Conservation (phyloP, 2,888 invertebrate genomes). For the Psylliodes chrysocephalus region DNA sequence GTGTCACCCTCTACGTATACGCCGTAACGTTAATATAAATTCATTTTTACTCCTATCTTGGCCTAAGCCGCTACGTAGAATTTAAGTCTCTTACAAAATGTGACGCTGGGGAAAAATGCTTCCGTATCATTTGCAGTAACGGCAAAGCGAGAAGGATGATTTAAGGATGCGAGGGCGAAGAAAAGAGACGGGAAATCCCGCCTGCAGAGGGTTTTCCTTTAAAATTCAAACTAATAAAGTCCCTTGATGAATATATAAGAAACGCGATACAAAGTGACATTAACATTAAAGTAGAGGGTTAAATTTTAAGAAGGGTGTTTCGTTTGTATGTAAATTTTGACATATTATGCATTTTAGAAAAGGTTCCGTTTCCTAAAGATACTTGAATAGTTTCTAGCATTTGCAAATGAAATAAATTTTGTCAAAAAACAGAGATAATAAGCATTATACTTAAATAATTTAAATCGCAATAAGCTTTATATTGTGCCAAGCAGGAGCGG, state of each 20-base stretch:
- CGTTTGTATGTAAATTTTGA: constrained; percentile 57
- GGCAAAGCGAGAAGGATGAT: constrained; percentile 33
- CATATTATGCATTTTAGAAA: constrained; percentile 44
- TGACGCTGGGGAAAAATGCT: constrained; percentile 61
- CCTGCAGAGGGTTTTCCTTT: constrained; percentile 40
- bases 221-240: constrained; percentile 60
- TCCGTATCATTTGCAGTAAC: constrained; percentile 46
- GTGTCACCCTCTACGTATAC: no score
- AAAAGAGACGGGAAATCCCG: constrained; percentile 34
- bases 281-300: constrained; percentile 62
- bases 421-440: no score
- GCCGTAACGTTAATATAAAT: constrained; percentile 50
- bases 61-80: constrained; percentile 55
- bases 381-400: not conserved
- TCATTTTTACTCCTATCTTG: constrained; percentile 56
- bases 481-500: no score
- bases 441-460: no score
- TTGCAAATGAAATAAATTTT: no score
- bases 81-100: constrained; percentile 60
- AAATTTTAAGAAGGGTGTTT: constrained; percentile 60
- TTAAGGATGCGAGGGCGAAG: constrained; percentile 24
- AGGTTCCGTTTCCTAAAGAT: constrained; percentile 34
- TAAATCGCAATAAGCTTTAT: no score
- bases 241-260: constrained; percentile 64
- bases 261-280: constrained; percentile 63